Evolutionary conservation across 2,888 invertebrate genomes (phyloP), one percentile per base, ranked within the genome.

Genomic region (Hypercompe scribonia): DNA sequence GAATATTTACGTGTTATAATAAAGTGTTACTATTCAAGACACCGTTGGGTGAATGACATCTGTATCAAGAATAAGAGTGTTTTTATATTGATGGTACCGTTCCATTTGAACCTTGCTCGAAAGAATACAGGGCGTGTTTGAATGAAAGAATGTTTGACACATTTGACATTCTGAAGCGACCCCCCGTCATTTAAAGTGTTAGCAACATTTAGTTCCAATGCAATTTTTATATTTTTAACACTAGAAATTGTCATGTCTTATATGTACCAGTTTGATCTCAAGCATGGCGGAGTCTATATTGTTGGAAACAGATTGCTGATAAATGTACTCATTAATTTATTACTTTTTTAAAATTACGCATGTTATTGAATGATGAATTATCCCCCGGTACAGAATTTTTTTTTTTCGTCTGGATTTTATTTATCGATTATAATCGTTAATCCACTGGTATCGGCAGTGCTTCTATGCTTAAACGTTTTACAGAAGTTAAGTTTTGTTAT

Each of bases 21-120:
- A 76, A 76, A 75, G 75, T 83, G 78, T 67, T 80, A 70, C 81
- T 75, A 75, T 71, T 67, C 70, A 72, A 78, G 81, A 81, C 73
- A 82, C 78, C 83, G 84, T 81, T 79, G 70, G 73, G 68, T 78
- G 90, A 90, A 87, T 90, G 90, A 89, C 89, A 84, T 79, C 76
- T 80, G 75, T 79, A 77, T 65, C 69, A 71, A 84, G 74, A 76
- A 77, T 75, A 75, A 74, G 85, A 81, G 84, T 85, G 86, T 87
- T 90, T 90, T 90, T 91, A 91, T 91, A 91, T 90, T 81, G 83
- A 81, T 83, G 81, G 74, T 74, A 83, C 86, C 88, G 88, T 87
- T 81, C 87, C 87, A 87, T 76, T 78, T 79, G 76, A 76, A 87
- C 88, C 88, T 89, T 89, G 87, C 82, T 77, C 83, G 84, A 84